These are phyloP conservation scores for Salpingus planirostris DNA, from an alignment of 2,888 invertebrate genomes.

Conservation along the genomic window DNA sequence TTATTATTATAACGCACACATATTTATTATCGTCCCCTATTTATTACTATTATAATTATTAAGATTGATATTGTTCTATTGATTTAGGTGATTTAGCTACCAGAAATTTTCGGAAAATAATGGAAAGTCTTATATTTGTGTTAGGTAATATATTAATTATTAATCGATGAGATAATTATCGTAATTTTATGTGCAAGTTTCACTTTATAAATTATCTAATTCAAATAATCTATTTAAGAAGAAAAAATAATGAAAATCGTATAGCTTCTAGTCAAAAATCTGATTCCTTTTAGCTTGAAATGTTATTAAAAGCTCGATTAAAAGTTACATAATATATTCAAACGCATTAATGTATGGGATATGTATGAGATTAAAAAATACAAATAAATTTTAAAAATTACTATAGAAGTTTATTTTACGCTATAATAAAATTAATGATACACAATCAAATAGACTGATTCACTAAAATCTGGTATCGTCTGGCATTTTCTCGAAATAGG, in stretches of 20 bases:
- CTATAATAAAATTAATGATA: not conserved
- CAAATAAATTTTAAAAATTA: constrained; percentile 25
- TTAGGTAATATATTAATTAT: constrained; percentile 21
- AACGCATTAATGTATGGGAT: constrained; percentile 46
- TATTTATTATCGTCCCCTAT: constrained; percentile 3
- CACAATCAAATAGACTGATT: constrained; percentile 1
- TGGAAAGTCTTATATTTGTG: constrained; percentile 31
- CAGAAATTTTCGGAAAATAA: constrained; percentile 14
- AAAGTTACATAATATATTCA: constrained; percentile 40
- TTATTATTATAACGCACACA: too few relatives aligned
- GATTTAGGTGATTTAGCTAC: too few relatives aligned
- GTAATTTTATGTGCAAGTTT: constrained; percentile 36
- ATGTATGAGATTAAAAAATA: constrained; percentile 44
- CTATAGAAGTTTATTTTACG: constrained; percentile 1
- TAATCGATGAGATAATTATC: too few relatives aligned
- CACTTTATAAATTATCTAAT: constrained; percentile 35
- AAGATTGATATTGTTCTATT: too few relatives aligned
- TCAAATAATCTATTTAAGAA: constrained; percentile 24
- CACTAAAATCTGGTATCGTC: constrained; percentile 68
- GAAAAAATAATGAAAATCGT: too few relatives aligned
- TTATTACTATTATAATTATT: too few relatives aligned
- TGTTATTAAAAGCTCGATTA: too few relatives aligned
- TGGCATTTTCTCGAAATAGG: constrained; percentile 77
- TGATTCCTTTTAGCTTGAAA: constrained; percentile 41
- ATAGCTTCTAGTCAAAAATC: constrained; percentile 37